phyloP scores from a whole-genome alignment of 2,888 invertebrate genomes.

The Trichogramma evanescens region DNA sequence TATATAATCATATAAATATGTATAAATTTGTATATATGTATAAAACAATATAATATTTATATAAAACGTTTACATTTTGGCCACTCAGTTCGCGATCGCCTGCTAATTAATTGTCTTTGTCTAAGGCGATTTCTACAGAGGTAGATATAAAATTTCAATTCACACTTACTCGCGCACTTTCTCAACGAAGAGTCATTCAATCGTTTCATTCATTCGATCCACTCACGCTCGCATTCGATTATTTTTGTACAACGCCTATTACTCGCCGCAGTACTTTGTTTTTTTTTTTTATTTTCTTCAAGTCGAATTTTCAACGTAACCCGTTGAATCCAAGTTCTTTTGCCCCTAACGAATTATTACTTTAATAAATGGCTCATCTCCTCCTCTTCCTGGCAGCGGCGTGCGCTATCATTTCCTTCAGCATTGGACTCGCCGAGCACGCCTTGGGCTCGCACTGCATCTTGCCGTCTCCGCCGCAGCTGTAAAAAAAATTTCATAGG shows the following conservation, averaged over 20 bases:
- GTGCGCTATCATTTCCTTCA: constrained; percentile 82
- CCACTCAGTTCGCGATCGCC: constrained; percentile 45
- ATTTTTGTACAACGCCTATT: constrained; percentile 24
- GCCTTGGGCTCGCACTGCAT: constrained; percentile 91
- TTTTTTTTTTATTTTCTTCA: background rate
- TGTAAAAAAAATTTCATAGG: constrained; percentile 42
- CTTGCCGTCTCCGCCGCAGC: constrained; percentile 86
- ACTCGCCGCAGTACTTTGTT: constrained; percentile 18
- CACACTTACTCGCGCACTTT: constrained; percentile 28
- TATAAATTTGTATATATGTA: constrained; percentile 29
- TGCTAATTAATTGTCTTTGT: constrained; percentile 43
- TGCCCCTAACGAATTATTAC: constrained; percentile 5
- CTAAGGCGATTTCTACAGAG: constrained; percentile 33
- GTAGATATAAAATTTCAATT: constrained; percentile 42
- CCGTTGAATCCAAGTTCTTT: background rate
- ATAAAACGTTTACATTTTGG: constrained; percentile 46
- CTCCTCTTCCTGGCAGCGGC: constrained; percentile 67
- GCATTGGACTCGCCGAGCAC: constrained; percentile 84
- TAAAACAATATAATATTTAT: constrained; percentile 39
- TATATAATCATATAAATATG: constrained; percentile 29
- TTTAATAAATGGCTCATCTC: constrained; percentile 53
- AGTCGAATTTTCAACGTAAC: background rate
- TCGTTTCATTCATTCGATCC: too few relatives aligned
- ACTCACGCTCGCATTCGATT: constrained; percentile 5
- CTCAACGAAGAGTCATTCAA: too few relatives aligned